These are phyloP conservation scores for Callospermophilus lateralis DNA, from an alignment of 2,113 vertebrate genomes.

Conservation along the genomic window DNA sequence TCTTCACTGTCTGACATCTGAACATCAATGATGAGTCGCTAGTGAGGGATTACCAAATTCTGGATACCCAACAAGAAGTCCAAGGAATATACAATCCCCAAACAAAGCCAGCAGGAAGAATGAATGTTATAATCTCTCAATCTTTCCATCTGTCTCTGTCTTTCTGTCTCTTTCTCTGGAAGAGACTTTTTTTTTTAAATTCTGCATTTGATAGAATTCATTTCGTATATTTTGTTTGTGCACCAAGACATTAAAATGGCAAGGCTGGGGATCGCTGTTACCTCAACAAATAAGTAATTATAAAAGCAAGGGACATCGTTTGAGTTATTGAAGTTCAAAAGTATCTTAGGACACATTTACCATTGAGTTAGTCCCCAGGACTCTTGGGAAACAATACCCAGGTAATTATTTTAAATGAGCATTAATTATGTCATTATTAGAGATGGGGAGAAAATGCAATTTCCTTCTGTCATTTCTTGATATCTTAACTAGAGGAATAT, in stretches of 20 bases:
- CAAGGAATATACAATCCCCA: neutral
- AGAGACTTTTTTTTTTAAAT: neutral
- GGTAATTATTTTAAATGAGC: conserved; percentile 84
- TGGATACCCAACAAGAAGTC: neutral
- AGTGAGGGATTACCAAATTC: neutral
- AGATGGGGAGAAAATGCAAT: conserved; percentile 89
- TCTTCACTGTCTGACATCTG: neutral
- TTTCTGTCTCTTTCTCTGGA: no score
- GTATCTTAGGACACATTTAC: conserved; percentile 59
- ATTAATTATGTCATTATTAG: conserved; percentile 90
- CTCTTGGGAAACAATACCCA: conserved; percentile 79
- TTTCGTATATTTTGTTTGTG: conserved; percentile 28
- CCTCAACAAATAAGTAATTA: conserved; percentile 75
- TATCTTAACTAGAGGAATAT: conserved; percentile 93
- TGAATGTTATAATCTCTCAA: neutral
- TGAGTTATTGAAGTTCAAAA: conserved; percentile 22
- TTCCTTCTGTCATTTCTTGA: conserved; percentile 93
- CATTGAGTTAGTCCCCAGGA: conserved; percentile 10
- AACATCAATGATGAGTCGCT: neutral
- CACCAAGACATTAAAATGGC: conserved; percentile 63
- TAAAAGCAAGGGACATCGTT: neutral
- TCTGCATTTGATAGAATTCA: neutral
- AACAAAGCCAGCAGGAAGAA: neutral
- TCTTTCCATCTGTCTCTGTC: neutral
- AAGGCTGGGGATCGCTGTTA: neutral